phyloP scores from a whole-genome alignment of 2,113 vertebrate species.

The Thamnophis sirtalis region DNA sequence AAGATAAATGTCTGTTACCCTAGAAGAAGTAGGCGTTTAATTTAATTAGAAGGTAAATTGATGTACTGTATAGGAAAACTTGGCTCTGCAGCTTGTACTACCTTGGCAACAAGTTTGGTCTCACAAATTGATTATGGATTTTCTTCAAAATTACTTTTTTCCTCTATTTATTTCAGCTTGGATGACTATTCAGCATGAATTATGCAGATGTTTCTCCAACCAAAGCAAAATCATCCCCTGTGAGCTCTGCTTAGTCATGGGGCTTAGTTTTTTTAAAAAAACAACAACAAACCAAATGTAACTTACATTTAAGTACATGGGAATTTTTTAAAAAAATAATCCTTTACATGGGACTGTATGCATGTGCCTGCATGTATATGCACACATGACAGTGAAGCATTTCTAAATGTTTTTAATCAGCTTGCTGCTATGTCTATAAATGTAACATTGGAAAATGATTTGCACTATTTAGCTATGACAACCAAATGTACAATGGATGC shows the following conservation, averaged over 20 bases:
- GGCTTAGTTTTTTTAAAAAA: neutral
- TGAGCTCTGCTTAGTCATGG: neutral
- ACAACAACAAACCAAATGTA: neutral
- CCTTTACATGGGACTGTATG: neutral
- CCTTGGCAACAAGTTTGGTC: slow-evolving; percentile 12
- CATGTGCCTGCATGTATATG: neutral
- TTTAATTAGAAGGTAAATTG: slow-evolving; percentile 28
- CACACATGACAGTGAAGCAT: neutral
- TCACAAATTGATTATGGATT: slow-evolving; percentile 18
- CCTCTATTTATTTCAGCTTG: slow-evolving; percentile 14
- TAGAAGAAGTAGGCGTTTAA: slow-evolving; percentile 10
- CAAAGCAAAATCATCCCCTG: neutral
- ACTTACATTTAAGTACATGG: neutral
- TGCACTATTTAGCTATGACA: neutral
- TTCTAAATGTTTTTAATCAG: neutral
- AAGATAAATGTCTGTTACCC: slow-evolving; percentile 4
- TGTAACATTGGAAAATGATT: neutral
- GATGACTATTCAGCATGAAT: slow-evolving; percentile 5
- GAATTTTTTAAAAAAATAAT: neutral
- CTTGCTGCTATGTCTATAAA: neutral
- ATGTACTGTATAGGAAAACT: slow-evolving; percentile 6
- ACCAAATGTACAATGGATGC: neutral
- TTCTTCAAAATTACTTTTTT: slow-evolving; percentile 11
- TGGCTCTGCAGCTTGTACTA: neutral
- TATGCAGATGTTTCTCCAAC: slow-evolving; percentile 8